Conservation (phyloP, 2,888 invertebrate genomes). For the Gryllus longicercus region DNA sequence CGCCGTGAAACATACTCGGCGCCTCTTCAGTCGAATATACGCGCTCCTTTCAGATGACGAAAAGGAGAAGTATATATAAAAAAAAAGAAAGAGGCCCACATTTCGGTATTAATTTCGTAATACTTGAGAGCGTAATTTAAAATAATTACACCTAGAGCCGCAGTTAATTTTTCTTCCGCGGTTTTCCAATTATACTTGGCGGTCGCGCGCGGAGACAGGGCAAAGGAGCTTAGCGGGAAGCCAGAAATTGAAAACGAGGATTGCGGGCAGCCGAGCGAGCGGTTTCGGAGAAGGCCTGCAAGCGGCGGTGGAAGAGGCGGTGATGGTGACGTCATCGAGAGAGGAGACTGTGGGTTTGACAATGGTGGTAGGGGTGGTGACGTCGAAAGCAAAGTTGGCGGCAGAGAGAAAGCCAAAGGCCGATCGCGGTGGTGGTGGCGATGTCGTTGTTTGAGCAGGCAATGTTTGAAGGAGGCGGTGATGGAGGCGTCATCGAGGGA, state of each 20-base stretch:
- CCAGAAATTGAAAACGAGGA: constrained; percentile 10
- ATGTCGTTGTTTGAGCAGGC: no score
- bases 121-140: constrained; percentile 5
- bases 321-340: neutral
- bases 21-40: neutral
- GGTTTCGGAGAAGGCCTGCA: no score
- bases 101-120: constrained; percentile 1
- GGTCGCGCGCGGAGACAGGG: neutral
- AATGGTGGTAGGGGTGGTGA: no score
- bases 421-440: no score
- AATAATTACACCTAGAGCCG: constrained; percentile 10
- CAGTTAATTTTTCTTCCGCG: constrained; percentile 17
- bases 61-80: neutral
- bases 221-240: constrained; percentile 17
- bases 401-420: no score
- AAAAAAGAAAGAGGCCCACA: neutral
- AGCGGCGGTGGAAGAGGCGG: neutral
- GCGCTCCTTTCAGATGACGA: neutral
- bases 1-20: neutral
- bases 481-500: no score
- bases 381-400: no score
- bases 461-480: no score
- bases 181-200: constrained; percentile 6
- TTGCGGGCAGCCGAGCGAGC: neutral
- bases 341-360: neutral